Conservation (phyloP, 30 jellyfish, hydroid and myxozoan genomes). For the Clytia hemisphaerica region DNA sequence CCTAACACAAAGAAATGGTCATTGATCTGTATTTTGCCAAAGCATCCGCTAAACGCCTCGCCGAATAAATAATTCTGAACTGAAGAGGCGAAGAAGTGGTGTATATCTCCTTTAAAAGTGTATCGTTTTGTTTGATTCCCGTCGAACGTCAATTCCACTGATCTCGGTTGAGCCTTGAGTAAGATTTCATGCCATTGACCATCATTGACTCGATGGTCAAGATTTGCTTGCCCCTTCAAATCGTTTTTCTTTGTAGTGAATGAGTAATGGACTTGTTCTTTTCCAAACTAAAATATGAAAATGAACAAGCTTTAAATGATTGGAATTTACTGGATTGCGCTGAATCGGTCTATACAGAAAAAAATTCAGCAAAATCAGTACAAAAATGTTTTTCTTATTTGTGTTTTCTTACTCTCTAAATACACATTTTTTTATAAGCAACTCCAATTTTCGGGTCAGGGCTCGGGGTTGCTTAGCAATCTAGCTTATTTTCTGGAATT, state of each 20-base stretch:
- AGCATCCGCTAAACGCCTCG: constrained; percentile 59
- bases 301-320: not conserved
- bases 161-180: constrained; percentile 22
- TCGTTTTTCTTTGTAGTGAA: constrained; percentile 13
- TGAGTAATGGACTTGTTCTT: constrained; percentile 46
- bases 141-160: constrained; percentile 46
- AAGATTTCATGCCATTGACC: constrained; percentile 71
- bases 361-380: no score
- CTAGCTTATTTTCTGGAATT: no score
- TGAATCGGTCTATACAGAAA: no score
- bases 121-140: constrained; percentile 28
- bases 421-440: no score
- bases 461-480: no score
- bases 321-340: not conserved
- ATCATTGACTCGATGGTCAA: constrained; percentile 34
- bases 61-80: constrained; percentile 38
- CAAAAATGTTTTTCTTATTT: no score
- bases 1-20: constrained; percentile 28
- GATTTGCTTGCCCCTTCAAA: constrained; percentile 10
- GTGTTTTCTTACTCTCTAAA: no score
- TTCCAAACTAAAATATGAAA: constrained; percentile 24
- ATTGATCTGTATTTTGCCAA: constrained; percentile 36
- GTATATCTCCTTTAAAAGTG: constrained; percentile 32
- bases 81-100: constrained; percentile 31
- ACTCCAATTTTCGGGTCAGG: no score